Evolutionary conservation across 1,140 invertebrate genomes (phyloP).

Genomic region (Dinothrombium tinctorium): DNA sequence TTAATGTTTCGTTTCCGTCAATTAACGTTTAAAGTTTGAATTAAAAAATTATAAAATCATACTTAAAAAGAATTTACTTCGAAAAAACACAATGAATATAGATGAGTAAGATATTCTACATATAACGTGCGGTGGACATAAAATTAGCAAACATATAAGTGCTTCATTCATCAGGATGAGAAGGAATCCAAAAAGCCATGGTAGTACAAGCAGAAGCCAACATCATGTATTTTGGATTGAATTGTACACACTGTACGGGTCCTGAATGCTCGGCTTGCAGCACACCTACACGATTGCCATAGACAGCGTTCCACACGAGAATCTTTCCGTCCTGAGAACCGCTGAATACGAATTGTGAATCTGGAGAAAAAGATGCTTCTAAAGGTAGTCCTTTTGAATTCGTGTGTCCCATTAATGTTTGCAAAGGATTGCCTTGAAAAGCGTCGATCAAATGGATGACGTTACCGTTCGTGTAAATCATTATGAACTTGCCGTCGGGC

Average conservation of each 20-base stretch:
- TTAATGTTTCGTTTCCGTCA: too few species aligned
- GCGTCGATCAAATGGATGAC: conserved; percentile 87
- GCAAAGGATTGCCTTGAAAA: conserved; percentile 78
- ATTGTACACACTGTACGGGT: conserved; percentile 92
- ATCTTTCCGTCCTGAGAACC: conserved; percentile 73
- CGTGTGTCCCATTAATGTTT: conserved; percentile 68
- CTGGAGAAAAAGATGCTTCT: conserved; percentile 75
- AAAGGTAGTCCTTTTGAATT: conserved; percentile 76
- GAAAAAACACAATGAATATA: too few species aligned
- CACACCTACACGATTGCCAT: conserved; percentile 13
- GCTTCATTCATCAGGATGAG: background rate
- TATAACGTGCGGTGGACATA: too few species aligned
- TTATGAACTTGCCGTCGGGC: conserved; percentile 84
- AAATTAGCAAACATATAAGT: too few species aligned
- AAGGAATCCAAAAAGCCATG: conserved; percentile 39
- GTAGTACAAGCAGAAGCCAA: conserved; percentile 86
- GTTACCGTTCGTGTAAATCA: conserved; percentile 88
- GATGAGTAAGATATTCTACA: too few species aligned
- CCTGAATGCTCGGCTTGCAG: conserved; percentile 68
- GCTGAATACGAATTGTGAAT: conserved; percentile 28
- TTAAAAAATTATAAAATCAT: too few species aligned
- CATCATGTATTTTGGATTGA: conserved; percentile 98
- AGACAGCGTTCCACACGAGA: conserved; percentile 39
- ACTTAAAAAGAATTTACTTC: too few species aligned
- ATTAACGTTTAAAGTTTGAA: too few species aligned